Base-by-base conservation (phyloP, 2,888 invertebrate genomes). In the Drosophila pullipes region DNA sequence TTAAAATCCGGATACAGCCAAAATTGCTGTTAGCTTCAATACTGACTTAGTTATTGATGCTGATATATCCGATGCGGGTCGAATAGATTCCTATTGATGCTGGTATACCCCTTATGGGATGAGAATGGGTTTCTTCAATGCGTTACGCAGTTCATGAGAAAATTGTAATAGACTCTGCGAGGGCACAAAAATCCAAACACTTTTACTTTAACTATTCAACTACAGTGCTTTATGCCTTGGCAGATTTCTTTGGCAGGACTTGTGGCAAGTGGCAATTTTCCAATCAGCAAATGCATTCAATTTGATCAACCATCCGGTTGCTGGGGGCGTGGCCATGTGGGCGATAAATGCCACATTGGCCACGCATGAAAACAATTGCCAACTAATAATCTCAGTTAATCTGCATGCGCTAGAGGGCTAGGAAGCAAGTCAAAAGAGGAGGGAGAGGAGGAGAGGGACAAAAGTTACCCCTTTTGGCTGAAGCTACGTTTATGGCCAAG, bases 221-320 rank as follows among this genome's bases (percentile, higher is more conserved):
- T n/a, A 39, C 53, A 16, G 54, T 41, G 16, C 22, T 22, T 33
- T 18, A 39, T 39, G 57, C 9, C 41, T n/a, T 4, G 18, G 9
- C 16, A 13, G 35, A 59, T 25, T 59, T 54, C 59, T 64, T 49
- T 63, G 58, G 41, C 13, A 58, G n/a, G 33, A 44, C 30, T 44
- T 13, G n/a, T 39, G 39, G 65, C 80, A 87, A 87, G 87, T 83
- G 81, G 91, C 89, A 92, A 92, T 92, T 88, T 93, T 93, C 91
- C 85, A 93, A 93, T 93, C 93, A 93, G 89, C 88, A 93, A 93
- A 93, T 93, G 92, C 91, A 92, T 93, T 93, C 92, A 92, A 81
- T 91, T 84, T 91, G 85, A 75, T 87, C 85, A 81, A 74, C 87
- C 85, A 81, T 64, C 76, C 82, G 81, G 79, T 37, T 33, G 74